Evolutionary conservation across 2,888 invertebrate genomes (phyloP), one percentile per base, ranked within the genome.

Genomic region (Periphyllus acericola): DNA sequence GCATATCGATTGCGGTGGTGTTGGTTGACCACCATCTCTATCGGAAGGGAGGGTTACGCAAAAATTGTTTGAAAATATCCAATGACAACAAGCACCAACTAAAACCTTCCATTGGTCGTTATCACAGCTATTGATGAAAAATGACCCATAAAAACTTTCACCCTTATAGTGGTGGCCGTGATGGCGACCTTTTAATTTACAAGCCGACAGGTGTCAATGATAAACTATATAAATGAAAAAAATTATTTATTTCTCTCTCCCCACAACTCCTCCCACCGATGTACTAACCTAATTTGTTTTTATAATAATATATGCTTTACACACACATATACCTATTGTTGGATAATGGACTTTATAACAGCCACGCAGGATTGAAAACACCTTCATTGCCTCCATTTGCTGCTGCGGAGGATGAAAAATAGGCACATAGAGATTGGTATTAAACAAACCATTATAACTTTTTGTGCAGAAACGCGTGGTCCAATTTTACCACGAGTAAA

Each of bases 161-260:
- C 32, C 52, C 55, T 34, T 21, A 36, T 74, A 36, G 68, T 19
- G 25, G 52, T 17, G 66, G 34, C 34, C 34, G 8, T 21, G 21
- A 40, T 25, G 19, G 60, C 36, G 66, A 72, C 80, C 76, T 80
- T 86, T 86, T 86, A 86, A 86, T 86, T 86, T 86, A 72, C 86
- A 72, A 86, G 80, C 79, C 86, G 86, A 86, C 86, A 86, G 78
- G 86, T 86, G 86, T 80, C 80, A 71, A 86, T 32, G 55, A 36
- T 78, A 85, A 40, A 46, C 52, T 79, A 29, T 21, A 40, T 11
- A 71, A n/a, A 46, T 32, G 40, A 60, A 81, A 29, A 40, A 71
- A 81, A 32, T 60, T 60, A 75, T 19, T 32, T n/a, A 8, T 11
- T n/a, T 82, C 32, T 34, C n/a, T 21, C 25, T 14, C n/a, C 21